These are phyloP conservation scores for Malachius bipustulatus DNA, from an alignment of 2,888 invertebrate species.

Conservation along the genomic window DNA sequence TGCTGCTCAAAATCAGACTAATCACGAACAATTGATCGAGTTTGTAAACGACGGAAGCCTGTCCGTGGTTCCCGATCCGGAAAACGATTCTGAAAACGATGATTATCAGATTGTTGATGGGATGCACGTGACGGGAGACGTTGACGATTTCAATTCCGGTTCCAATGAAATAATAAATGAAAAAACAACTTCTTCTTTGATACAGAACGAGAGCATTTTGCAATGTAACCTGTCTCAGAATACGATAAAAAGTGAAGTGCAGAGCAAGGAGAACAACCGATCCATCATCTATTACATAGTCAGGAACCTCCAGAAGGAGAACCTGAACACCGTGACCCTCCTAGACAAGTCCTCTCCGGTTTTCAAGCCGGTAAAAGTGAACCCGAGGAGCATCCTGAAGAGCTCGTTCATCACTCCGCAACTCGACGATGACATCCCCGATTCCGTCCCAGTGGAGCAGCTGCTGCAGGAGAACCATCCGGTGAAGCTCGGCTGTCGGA, in stretches of 20 bases:
- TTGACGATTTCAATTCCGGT: slow-evolving; percentile 12
- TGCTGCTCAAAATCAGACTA: too few relatives aligned
- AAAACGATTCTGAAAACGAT: slow-evolving; percentile 25
- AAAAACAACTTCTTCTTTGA: too few relatives aligned
- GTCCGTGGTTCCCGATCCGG: too few relatives aligned
- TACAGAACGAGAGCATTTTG: slow-evolving; percentile 5
- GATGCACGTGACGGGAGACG: slow-evolving; percentile 26
- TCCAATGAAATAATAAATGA: slow-evolving; percentile 10
- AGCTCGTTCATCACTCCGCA: slow-evolving; percentile 19
- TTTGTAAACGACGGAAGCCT: too few relatives aligned
- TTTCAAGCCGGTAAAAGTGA: slow-evolving; percentile 19
- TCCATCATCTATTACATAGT: slow-evolving; percentile 25
- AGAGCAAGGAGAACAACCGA: slow-evolving; percentile 5
- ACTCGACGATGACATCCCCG: background rate
- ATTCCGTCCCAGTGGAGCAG: slow-evolving; percentile 13
- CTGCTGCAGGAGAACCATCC: slow-evolving; percentile 9
- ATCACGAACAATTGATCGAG: too few relatives aligned
- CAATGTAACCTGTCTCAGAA: too few relatives aligned
- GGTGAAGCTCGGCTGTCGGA: slow-evolving; percentile 21
- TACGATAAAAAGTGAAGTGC: background rate
- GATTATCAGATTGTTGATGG: slow-evolving; percentile 29
- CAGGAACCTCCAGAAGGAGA: slow-evolving; percentile 31
- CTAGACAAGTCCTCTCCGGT: too few relatives aligned
- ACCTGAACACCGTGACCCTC: slow-evolving; percentile 23
- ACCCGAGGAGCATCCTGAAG: slow-evolving; percentile 32